Evolutionary conservation across 1,140 invertebrate genomes (phyloP).

Genomic region (Formica exsecta): DNA sequence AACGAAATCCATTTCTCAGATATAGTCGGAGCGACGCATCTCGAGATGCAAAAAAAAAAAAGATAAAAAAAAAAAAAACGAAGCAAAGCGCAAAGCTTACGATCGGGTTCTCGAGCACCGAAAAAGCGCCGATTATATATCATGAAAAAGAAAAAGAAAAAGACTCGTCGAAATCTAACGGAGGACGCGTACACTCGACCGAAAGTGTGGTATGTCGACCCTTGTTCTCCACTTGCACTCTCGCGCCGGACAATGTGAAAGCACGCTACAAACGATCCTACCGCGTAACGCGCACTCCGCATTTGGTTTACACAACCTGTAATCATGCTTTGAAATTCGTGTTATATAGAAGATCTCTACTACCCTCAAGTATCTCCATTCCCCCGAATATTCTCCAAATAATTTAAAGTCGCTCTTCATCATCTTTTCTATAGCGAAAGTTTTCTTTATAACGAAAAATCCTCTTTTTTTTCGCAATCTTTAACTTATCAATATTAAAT

Average conservation of each 20-base stretch:
- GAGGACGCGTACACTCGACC: constrained; percentile 20
- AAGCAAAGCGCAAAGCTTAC: background rate
- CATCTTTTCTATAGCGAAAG: background rate
- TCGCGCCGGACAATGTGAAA: constrained; percentile 40
- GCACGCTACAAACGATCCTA: background rate
- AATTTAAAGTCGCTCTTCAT: background rate
- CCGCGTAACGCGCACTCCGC: background rate
- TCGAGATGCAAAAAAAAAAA: background rate
- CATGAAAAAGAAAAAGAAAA: background rate
- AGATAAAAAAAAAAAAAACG: background rate
- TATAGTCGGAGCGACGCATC: background rate
- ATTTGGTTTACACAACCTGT: constrained; percentile 19
- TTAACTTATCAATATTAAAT: constrained; percentile 25
- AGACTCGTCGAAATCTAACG: constrained; percentile 29
- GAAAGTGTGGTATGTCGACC: constrained; percentile 20
- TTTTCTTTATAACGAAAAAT: background rate
- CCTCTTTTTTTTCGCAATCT: background rate
- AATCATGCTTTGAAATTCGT: constrained; percentile 28
- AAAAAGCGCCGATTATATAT: background rate
- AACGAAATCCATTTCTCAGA: background rate
- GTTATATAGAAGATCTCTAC: background rate
- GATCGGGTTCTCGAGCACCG: background rate
- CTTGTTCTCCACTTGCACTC: constrained; percentile 54
- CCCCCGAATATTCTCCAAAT: background rate
- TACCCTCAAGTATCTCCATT: background rate